Conservation (phyloP, 2,113 vertebrate species). For the Phrynosoma platyrhinos region DNA sequence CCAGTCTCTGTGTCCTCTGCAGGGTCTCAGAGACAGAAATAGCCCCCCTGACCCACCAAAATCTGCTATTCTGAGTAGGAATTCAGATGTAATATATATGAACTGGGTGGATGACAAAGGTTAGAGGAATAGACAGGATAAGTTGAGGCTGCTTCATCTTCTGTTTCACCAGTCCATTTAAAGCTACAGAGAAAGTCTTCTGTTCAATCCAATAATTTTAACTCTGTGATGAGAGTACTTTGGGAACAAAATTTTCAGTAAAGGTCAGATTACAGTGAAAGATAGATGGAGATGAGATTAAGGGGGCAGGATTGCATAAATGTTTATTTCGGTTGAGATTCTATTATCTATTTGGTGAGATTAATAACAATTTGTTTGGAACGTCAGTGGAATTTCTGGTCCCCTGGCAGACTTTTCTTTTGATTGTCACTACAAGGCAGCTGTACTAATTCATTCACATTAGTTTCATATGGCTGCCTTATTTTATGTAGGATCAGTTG, state of each 20-base stretch:
- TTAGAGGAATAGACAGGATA: not conserved
- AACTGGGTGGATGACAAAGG: not conserved
- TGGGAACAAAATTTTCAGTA: not conserved
- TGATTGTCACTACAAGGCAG: constrained; percentile 45
- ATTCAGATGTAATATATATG: not conserved
- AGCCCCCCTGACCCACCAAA: too few species aligned
- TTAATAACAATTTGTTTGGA: constrained; percentile 23
- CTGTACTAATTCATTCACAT: constrained; percentile 53
- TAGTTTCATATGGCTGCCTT: constrained; percentile 61
- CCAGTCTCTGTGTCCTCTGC: too few species aligned
- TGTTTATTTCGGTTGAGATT: constrained; percentile 11
- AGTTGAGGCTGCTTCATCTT: not conserved
- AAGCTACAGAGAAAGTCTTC: not conserved
- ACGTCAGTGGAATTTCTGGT: constrained; percentile 21
- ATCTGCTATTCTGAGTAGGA: not conserved
- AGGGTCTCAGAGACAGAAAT: too few species aligned
- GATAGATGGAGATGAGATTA: not conserved
- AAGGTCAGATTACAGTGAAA: constrained; percentile 37
- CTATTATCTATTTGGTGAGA: constrained; percentile 32
- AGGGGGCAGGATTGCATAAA: not conserved
- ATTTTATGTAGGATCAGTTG: constrained; percentile 61
- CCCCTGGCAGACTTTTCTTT: constrained; percentile 31
- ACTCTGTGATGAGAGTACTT: not conserved
- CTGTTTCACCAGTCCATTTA: not conserved
- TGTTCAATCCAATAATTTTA: not conserved